phyloP scores from a whole-genome alignment of 2,113 vertebrate species.

The Brachypteracias leptosomus region DNA sequence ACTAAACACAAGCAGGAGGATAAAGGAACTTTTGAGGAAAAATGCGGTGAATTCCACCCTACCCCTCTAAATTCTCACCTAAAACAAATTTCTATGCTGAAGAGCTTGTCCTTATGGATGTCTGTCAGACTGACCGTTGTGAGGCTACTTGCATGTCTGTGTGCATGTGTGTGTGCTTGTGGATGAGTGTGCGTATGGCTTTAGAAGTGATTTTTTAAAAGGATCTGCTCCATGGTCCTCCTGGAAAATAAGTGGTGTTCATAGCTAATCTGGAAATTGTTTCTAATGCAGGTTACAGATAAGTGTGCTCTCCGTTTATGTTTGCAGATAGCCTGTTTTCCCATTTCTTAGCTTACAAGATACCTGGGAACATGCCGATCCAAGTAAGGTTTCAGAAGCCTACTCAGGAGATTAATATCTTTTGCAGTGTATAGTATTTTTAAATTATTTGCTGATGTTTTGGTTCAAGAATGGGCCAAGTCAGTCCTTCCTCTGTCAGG shows the following conservation, averaged over 20 bases:
- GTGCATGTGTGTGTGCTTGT: neutral
- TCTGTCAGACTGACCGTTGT: neutral
- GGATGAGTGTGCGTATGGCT: neutral
- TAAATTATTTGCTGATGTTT: conserved; percentile 55
- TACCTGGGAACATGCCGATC: conserved; percentile 9
- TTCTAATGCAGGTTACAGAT: neutral
- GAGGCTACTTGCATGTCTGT: neutral
- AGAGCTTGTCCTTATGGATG: neutral
- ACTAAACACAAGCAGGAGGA: neutral
- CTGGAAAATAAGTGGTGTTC: neutral
- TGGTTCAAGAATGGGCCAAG: conserved; percentile 55
- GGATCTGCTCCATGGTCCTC: neutral
- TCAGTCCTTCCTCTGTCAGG: conserved; percentile 50
- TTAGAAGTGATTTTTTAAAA: neutral
- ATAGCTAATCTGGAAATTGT: neutral
- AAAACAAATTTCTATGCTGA: neutral
- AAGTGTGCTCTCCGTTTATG: neutral
- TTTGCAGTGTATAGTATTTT: conserved; percentile 48
- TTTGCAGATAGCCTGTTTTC: neutral
- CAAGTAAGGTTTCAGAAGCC: conserved; percentile 35
- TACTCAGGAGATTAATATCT: conserved; percentile 45
- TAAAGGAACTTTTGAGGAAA: neutral
- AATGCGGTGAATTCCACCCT: neutral
- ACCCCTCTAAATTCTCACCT: neutral
- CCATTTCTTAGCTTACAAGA: conserved; percentile 3